A percentile compares a stretch with the other conserved stretches of the same genome.
Conservation (phyloP, 2,113 vertebrate species). For the Notiomystis cincta region DNA sequence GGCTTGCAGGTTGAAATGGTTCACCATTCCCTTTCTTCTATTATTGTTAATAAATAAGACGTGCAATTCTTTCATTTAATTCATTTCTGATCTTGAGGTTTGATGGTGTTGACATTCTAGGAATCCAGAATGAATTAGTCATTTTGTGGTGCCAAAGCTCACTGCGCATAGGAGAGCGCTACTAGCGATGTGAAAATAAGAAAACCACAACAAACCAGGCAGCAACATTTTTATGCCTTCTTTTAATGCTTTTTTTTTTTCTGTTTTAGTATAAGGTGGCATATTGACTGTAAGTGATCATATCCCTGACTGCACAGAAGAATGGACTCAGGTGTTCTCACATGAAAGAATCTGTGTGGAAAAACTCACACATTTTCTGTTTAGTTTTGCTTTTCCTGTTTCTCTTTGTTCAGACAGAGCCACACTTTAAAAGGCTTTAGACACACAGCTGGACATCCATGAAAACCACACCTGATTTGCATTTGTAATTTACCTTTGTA, state of each 20-base stretch:
- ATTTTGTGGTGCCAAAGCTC: conserved; percentile 18
- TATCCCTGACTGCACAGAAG: not conserved
- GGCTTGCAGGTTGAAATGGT: not conserved
- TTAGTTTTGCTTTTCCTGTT: not conserved
- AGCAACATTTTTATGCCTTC: not conserved
- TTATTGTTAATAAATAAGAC: not conserved
- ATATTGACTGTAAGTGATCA: not conserved
- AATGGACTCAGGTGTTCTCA: not conserved
- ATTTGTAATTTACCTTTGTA: not conserved
- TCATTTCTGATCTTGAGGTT: not conserved
- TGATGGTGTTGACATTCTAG: not conserved
- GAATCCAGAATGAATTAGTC: conserved; percentile 13
- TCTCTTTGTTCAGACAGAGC: not conserved
- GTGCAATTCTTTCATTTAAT: not conserved
- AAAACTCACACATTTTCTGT: not conserved
- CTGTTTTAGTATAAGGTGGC: not conserved
- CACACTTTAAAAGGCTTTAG: not conserved
- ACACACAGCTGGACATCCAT: not conserved
- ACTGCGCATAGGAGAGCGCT: not conserved
- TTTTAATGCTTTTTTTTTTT: not conserved
- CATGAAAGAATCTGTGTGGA: not conserved
- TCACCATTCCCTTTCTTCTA: not conserved
- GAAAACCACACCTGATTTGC: not conserved
- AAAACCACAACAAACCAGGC: not conserved
- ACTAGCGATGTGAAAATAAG: not conserved